Conservation (phyloP, 2,113 vertebrate species). For the Cyphomyrus discorhynchus region DNA sequence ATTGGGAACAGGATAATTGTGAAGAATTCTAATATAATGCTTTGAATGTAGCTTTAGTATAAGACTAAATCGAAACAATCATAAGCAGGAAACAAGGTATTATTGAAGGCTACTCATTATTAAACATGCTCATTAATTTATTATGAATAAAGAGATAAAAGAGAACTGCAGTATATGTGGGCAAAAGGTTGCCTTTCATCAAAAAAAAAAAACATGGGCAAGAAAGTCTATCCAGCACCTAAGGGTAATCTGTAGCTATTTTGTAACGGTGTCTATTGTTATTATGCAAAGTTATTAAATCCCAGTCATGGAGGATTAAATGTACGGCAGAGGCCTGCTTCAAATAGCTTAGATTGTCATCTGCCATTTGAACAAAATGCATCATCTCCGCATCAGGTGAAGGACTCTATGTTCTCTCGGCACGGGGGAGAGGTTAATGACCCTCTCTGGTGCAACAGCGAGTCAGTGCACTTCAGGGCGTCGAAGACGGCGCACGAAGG, state of each 20-base stretch:
- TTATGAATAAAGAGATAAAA: not conserved
- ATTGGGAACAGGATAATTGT: not conserved
- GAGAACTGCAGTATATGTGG: not conserved
- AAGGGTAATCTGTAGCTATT: not conserved
- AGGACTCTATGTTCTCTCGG: not conserved
- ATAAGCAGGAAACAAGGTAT: not conserved
- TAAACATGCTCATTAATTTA: constrained; percentile 1
- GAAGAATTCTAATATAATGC: not conserved
- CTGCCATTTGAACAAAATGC: not conserved
- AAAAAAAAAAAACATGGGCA: not conserved
- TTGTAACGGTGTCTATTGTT: not conserved
- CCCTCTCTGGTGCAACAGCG: not conserved
- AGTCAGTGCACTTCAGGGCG: constrained; percentile 16
- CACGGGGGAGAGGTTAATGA: constrained; percentile 10
- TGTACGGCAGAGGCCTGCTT: not conserved
- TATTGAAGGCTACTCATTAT: not conserved
- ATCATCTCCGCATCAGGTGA: not conserved
- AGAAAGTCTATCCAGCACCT: not conserved
- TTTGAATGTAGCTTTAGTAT: not conserved
- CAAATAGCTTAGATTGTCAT: not conserved
- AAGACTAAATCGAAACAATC: not conserved
- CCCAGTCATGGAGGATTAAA: not conserved
- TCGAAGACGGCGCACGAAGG: not conserved
- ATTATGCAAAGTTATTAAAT: not conserved
- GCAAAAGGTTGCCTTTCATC: not conserved